phyloP scores from a whole-genome alignment of 2,797 vertebrate species.

The Amblyopsis hoosieri region DNA sequence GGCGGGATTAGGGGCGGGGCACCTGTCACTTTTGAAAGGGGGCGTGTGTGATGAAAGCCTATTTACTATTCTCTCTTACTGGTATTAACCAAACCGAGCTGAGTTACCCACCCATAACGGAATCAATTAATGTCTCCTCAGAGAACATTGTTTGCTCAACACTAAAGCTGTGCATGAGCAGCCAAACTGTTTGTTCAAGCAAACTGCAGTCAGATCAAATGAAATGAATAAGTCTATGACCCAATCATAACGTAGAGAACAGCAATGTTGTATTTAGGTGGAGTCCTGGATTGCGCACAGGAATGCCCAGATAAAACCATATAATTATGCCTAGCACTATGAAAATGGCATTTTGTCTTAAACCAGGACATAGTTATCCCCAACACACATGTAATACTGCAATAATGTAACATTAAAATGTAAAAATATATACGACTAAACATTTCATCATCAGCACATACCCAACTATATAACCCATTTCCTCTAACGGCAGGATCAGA shows the following conservation, averaged over 20 bases:
- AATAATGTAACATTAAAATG: too few relatives aligned
- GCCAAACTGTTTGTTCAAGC: neutral
- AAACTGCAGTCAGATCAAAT: conserved; percentile 1
- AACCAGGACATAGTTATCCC: neutral
- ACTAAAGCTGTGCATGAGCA: neutral
- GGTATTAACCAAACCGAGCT: neutral
- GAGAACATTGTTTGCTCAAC: conserved; percentile 15
- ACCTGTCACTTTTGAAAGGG: too few relatives aligned
- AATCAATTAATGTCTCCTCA: neutral
- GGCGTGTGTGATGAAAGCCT: too few relatives aligned
- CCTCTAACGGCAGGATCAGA: conserved; percentile 31
- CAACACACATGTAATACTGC: too few relatives aligned
- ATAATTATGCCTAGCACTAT: neutral
- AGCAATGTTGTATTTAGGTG: conserved; percentile 48
- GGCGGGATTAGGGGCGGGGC: too few relatives aligned
- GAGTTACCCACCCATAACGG: conserved; percentile 1
- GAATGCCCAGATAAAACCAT: conserved; percentile 23
- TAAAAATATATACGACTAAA: neutral
- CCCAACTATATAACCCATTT: neutral
- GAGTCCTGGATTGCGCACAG: conserved; percentile 19
- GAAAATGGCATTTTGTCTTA: neutral
- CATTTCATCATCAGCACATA: conserved; percentile 38
- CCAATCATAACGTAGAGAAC: conserved; percentile 14
- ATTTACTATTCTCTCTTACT: too few relatives aligned
- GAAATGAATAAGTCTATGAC: conserved; percentile 13